phyloP scores from a whole-genome alignment of 53 echinoderm and acorn worm genomes.

The Apostichopus leukothele region DNA sequence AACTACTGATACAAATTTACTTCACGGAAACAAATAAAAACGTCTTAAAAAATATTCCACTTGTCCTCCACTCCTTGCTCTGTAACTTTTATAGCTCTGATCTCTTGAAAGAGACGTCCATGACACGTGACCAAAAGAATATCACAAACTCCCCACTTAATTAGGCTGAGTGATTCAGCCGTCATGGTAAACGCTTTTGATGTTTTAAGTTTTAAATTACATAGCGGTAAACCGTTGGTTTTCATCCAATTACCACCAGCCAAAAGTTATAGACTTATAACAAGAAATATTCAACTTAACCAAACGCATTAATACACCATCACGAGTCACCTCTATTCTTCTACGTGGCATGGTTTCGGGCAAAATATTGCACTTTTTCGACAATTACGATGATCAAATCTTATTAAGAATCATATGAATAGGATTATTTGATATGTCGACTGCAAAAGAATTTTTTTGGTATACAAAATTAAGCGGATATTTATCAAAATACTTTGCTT shows the following conservation, averaged over 20 bases:
- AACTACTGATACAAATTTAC: neutral
- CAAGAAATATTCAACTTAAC: constrained; percentile 4
- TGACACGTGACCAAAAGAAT: constrained; percentile 20
- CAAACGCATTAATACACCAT: constrained; percentile 23
- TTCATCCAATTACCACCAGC: constrained; percentile 30
- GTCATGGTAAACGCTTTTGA: constrained; percentile 20
- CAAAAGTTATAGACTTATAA: neutral
- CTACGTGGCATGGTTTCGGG: constrained; percentile 31
- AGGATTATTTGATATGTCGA: constrained; percentile 25
- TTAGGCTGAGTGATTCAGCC: constrained; percentile 39
- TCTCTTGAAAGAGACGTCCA: constrained; percentile 30
- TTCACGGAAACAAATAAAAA: neutral
- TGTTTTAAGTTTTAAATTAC: constrained; percentile 17
- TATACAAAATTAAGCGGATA: neutral
- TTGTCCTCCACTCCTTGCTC: constrained; percentile 1
- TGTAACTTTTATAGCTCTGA: constrained; percentile 29
- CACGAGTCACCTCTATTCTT: constrained; percentile 18
- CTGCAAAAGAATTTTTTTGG: neutral
- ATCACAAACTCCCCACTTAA: constrained; percentile 27
- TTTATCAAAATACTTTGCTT: neutral
- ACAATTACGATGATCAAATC: constrained; percentile 39
- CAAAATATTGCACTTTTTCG: constrained; percentile 41
- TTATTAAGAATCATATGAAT: constrained; percentile 31
- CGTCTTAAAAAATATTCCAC: neutral
- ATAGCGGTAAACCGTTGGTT: neutral